These are phyloP conservation scores for Eucidaris tribuloides DNA, from an alignment of 35 echinoderm and acorn worm species.

Conservation along the genomic window DNA sequence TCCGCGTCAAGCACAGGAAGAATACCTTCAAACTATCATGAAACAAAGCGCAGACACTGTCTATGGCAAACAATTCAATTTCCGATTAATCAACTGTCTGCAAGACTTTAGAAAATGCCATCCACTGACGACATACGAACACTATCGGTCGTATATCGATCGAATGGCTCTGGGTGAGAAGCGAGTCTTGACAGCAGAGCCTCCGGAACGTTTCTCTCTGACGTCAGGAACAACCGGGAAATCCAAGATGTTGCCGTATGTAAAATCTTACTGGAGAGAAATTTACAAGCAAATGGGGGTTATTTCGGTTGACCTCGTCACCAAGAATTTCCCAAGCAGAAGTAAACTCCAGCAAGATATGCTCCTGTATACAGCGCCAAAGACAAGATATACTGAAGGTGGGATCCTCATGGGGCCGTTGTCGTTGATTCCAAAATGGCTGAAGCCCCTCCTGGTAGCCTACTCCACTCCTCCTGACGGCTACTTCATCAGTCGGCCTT, in stretches of 20 bases:
- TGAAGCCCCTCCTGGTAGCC: slow-evolving; percentile 17
- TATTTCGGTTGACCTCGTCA: no score
- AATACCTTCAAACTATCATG: slow-evolving; percentile 22
- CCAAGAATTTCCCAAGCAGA: no score
- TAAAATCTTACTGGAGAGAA: background rate
- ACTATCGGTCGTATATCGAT: slow-evolving; percentile 53
- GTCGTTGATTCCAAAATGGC: slow-evolving; percentile 32
- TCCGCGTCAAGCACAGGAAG: slow-evolving; percentile 43
- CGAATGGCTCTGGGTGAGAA: slow-evolving; percentile 56
- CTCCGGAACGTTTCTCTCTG: slow-evolving; percentile 15
- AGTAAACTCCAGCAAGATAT: slow-evolving; percentile 7
- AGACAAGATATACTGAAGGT: background rate
- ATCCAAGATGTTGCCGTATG: slow-evolving; percentile 32
- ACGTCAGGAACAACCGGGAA: slow-evolving; percentile 64
- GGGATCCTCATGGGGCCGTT: slow-evolving; percentile 23
- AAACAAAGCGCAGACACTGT: slow-evolving; percentile 41
- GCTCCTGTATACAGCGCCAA: slow-evolving; percentile 1
- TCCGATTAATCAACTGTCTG: slow-evolving; percentile 25
- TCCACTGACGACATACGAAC: slow-evolving; percentile 57
- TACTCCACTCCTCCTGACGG: slow-evolving; percentile 51
- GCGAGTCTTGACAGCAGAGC: slow-evolving; percentile 48
- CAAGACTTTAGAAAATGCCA: slow-evolving; percentile 30
- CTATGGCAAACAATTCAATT: slow-evolving; percentile 43
- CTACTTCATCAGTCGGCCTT: slow-evolving; percentile 18
- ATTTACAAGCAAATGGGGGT: background rate